phyloP scores from a whole-genome alignment of 2,888 invertebrate genomes.

The Drosophila planitibia region DNA sequence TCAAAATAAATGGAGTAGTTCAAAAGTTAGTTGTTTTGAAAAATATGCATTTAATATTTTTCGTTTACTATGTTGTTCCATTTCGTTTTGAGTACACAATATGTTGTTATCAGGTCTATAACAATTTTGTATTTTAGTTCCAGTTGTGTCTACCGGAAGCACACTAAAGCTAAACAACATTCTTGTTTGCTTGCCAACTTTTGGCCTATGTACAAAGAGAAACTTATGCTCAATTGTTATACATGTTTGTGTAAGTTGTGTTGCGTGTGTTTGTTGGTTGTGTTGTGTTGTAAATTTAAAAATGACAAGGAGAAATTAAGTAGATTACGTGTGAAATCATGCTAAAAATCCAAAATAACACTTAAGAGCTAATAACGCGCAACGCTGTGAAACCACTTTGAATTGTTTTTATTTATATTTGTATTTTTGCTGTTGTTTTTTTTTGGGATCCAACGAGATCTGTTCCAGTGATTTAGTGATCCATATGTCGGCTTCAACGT shows the following conservation, averaged over 20 bases:
- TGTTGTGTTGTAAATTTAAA: constrained; percentile 17
- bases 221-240: constrained; percentile 9
- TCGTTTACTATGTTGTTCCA: constrained; percentile 36
- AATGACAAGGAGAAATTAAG: constrained; percentile 43
- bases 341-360: constrained; percentile 58
- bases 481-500: neutral
- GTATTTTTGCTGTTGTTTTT: neutral
- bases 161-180: constrained; percentile 52
- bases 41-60: constrained; percentile 43
- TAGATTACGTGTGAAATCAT: constrained; percentile 17
- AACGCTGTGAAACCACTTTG: constrained; percentile 41
- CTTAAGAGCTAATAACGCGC: constrained; percentile 58
- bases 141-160: constrained; percentile 44
- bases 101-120: constrained; percentile 32
- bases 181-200: constrained; percentile 27
- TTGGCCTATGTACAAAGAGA: constrained; percentile 32
- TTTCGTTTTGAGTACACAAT: constrained; percentile 37
- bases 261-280: constrained; percentile 4
- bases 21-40: constrained; percentile 15
- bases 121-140: constrained; percentile 55
- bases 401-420: neutral
- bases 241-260: constrained; percentile 6
- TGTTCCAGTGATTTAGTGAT: neutral
- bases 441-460: constrained; percentile 25
- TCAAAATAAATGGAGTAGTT: neutral